phyloP scores from a whole-genome alignment of 2,113 vertebrate genomes.

The Mus musculus region DNA sequence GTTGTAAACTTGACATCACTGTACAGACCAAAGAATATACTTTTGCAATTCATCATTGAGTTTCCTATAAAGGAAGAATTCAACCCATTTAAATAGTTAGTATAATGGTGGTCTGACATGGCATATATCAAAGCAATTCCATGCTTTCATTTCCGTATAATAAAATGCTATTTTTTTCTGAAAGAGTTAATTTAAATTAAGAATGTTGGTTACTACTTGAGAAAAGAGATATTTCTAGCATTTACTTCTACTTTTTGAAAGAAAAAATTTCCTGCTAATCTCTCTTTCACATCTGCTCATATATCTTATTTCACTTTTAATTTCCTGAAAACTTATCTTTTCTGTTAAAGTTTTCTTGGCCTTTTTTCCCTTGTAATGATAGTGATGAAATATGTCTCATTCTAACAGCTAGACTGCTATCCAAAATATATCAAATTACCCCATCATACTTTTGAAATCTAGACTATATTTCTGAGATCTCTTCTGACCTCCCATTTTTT shows the following conservation, averaged over 20 bases:
- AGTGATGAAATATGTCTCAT: constrained; percentile 51
- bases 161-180: not conserved
- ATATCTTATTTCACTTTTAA: constrained; percentile 71
- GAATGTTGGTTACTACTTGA: constrained; percentile 26
- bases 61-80: not conserved
- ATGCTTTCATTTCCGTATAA: not conserved
- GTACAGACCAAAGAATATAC: not conserved
- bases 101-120: constrained; percentile 7
- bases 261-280: constrained; percentile 52
- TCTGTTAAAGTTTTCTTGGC: constrained; percentile 64
- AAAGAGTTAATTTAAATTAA: constrained; percentile 34
- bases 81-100: constrained; percentile 16
- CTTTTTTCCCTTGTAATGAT: constrained; percentile 57
- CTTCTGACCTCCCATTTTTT: not conserved
- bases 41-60: not conserved
- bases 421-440: constrained; percentile 22
- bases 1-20: not conserved
- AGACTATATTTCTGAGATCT: not conserved
- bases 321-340: constrained; percentile 65
- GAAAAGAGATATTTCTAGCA: constrained; percentile 42
- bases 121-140: not conserved
- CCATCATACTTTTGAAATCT: constrained; percentile 45
- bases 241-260: constrained; percentile 25
- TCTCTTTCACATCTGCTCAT: constrained; percentile 52
- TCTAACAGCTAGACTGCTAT: constrained; percentile 23